Conservation (phyloP, 2,113 vertebrate genomes). For the Cephalopterus ornatus region DNA sequence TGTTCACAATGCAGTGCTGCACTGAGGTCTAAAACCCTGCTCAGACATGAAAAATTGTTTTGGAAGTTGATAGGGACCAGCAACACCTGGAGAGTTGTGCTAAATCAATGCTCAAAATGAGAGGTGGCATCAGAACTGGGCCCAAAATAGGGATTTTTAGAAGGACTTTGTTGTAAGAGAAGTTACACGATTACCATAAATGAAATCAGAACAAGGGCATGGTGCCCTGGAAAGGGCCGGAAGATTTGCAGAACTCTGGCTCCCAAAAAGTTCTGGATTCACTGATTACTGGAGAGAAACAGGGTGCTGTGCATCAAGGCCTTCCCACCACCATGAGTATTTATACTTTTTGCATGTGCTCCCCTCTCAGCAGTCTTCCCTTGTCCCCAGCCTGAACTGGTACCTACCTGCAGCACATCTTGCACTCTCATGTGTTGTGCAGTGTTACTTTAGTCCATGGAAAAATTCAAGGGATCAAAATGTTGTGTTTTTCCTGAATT, state of each 20-base stretch:
- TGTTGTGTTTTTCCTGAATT: not conserved
- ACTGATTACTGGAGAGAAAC: rapidly evolving
- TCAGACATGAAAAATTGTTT: not conserved
- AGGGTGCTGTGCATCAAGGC: rapidly evolving
- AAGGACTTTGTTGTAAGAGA: not conserved
- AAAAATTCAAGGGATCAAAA: not conserved
- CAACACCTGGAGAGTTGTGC: not conserved
- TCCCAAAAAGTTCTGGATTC: not conserved
- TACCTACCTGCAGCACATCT: not conserved
- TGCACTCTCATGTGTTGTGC: not conserved
- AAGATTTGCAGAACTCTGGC: not conserved
- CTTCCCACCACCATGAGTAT: rapidly evolving
- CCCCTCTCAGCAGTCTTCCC: not conserved
- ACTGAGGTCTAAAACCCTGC: not conserved
- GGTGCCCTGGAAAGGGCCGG: not conserved
- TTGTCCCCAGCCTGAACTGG: not conserved
- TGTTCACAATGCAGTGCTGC: rapidly evolving
- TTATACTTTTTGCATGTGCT: too few species aligned
- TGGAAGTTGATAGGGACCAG: not conserved
- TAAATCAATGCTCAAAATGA: not conserved
- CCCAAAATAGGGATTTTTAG: not conserved
- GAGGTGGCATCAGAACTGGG: not conserved
- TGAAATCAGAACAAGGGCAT: not conserved
- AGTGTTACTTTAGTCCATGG: rapidly evolving
- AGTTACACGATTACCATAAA: rapidly evolving